These are phyloP conservation scores for Emberiza fucata DNA, from an alignment of 2,113 vertebrate genomes.

Conservation along the genomic window DNA sequence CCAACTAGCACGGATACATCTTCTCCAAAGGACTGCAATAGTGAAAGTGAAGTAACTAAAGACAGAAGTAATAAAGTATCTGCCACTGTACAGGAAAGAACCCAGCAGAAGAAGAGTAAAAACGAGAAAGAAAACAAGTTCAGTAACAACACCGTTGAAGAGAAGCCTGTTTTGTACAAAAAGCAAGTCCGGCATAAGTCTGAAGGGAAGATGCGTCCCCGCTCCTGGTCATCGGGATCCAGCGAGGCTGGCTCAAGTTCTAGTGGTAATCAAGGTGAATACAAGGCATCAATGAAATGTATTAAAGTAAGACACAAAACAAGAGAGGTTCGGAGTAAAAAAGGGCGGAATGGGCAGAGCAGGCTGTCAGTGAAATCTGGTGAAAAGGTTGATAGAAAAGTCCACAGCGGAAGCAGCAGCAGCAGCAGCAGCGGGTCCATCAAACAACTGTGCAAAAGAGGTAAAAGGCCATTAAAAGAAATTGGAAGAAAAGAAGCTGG, in stretches of 20 bases:
- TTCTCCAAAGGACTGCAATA: slow-evolving; percentile 95
- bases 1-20: slow-evolving; percentile 95
- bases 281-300: slow-evolving; percentile 78
- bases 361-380: slow-evolving; percentile 80
- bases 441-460: slow-evolving; percentile 88
- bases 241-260: slow-evolving; percentile 97
- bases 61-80: slow-evolving; percentile 74
- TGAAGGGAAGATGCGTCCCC: slow-evolving; percentile 86
- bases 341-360: slow-evolving; percentile 82
- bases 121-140: slow-evolving; percentile 88
- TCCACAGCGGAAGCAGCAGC: slow-evolving; percentile 76
- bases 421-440: slow-evolving; percentile 72
- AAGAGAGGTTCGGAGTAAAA: slow-evolving; percentile 86
- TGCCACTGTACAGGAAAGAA: slow-evolving; percentile 67
- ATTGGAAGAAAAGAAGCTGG: slow-evolving; percentile 80
- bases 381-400: slow-evolving; percentile 80
- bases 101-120: slow-evolving; percentile 79
- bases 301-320: slow-evolving; percentile 88
- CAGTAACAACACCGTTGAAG: slow-evolving; percentile 69
- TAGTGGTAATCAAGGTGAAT: slow-evolving; percentile 87
- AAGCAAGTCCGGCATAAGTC: slow-evolving; percentile 85
- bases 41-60: slow-evolving; percentile 84
- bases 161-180: slow-evolving; percentile 76
- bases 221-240: slow-evolving; percentile 96
- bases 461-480: slow-evolving; percentile 86